Percentiles rank a stretch among this genome's conserved stretches.
Evolutionary conservation across 1,140 invertebrate genomes (phyloP).

Genomic region (Aphaenogaster rudis): DNA sequence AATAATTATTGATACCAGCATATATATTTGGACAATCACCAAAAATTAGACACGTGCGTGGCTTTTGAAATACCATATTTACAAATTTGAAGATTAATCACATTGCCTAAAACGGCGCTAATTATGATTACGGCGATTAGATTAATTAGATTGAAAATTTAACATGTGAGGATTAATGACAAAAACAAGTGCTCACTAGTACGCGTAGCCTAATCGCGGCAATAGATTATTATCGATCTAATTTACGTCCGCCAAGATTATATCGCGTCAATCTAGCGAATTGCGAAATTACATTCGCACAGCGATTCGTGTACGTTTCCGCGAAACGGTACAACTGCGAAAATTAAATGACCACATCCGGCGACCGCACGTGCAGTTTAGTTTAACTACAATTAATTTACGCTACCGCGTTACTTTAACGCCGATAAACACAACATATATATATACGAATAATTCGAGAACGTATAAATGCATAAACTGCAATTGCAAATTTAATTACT

Average conservation of each 20-base stretch:
- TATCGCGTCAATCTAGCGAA: conserved; percentile 14
- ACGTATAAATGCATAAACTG: background rate
- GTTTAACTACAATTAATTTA: conserved; percentile 43
- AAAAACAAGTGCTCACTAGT: conserved; percentile 14
- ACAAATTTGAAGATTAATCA: background rate
- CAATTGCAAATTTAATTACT: background rate
- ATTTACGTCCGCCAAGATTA: conserved; percentile 26
- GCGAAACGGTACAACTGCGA: background rate
- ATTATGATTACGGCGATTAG: background rate
- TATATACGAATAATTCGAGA: background rate
- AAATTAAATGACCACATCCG: background rate
- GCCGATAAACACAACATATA: background rate
- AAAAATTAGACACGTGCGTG: background rate
- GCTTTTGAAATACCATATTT: background rate
- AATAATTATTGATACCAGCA: background rate
- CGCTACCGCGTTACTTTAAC: background rate
- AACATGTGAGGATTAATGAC: conserved; percentile 18
- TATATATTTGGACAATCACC: background rate
- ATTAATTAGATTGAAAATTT: conserved; percentile 8
- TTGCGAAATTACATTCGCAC: conserved; percentile 1
- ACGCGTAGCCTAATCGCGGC: background rate
- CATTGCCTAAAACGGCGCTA: background rate
- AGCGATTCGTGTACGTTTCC: background rate
- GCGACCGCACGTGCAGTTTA: background rate
- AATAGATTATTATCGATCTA: conserved; percentile 32